These are phyloP conservation scores for Bathynomus jamesi DNA, from an alignment of 1,140 invertebrate species.

Conservation along the genomic window DNA sequence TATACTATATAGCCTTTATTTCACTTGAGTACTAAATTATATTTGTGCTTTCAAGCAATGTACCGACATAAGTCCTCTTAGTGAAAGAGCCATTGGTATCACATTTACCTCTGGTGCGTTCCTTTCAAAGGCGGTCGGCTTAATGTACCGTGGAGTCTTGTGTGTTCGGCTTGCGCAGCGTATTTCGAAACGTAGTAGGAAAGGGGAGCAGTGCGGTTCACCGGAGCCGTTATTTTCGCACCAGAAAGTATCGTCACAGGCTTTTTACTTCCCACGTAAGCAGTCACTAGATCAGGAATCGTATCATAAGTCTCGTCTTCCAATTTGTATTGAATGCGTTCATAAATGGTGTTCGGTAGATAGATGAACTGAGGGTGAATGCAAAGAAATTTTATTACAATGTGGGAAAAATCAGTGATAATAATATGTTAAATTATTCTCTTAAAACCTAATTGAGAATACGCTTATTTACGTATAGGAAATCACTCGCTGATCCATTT, in stretches of 20 bases:
- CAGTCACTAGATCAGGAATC: constrained; percentile 86
- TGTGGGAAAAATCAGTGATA: too few relatives aligned
- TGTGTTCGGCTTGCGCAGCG: constrained; percentile 40
- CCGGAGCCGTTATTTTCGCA: constrained; percentile 69
- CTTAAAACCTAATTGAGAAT: too few relatives aligned
- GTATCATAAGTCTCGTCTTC: constrained; percentile 90
- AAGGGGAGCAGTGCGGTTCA: constrained; percentile 61
- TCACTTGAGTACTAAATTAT: too few relatives aligned
- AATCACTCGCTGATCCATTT: too few relatives aligned
- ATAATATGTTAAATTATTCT: too few relatives aligned
- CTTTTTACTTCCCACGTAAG: constrained; percentile 81
- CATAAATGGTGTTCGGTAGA: constrained; percentile 81
- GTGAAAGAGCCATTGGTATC: too few relatives aligned
- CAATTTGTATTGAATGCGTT: constrained; percentile 83
- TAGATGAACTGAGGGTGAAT: constrained; percentile 70
- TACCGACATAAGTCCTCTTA: too few relatives aligned
- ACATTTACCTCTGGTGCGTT: too few relatives aligned
- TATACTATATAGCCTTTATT: too few relatives aligned
- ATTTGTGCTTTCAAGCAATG: too few relatives aligned
- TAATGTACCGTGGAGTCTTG: constrained; percentile 31
- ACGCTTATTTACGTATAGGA: too few relatives aligned
- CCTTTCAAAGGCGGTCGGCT: constrained; percentile 12
- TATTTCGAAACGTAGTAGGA: constrained; percentile 57
- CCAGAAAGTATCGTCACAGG: constrained; percentile 79
- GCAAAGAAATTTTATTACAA: too few relatives aligned